Conservation (phyloP, 1,140 invertebrate species). For the Leptonema lineaticorne region DNA sequence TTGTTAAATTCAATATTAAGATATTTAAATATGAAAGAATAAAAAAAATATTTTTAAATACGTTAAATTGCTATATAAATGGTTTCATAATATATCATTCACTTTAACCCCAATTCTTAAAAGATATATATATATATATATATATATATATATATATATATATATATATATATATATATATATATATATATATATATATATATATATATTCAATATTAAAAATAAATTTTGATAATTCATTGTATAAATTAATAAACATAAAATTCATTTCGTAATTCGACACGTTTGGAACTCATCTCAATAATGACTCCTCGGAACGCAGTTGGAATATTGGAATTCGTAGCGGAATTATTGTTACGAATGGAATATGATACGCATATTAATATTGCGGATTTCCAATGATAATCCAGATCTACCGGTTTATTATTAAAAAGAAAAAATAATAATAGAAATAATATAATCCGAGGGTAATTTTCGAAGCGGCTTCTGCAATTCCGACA, state of each 20-base stretch:
- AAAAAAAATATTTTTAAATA: background rate
- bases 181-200: background rate
- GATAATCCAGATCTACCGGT: too few species aligned
- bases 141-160: background rate
- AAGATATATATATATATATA: background rate
- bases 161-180: background rate
- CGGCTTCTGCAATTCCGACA: too few species aligned
- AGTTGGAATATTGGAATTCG: too few species aligned
- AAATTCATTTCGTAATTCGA: background rate
- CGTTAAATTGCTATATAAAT: background rate
- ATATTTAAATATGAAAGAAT: background rate
- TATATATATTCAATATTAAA: background rate
- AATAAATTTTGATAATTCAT: background rate
- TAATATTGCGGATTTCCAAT: too few species aligned
- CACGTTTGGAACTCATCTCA: background rate
- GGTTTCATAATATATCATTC: background rate
- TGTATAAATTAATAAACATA: background rate
- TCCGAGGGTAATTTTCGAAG: too few species aligned
- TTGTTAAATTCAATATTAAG: background rate
- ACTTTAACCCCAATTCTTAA: background rate
- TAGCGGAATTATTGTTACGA: too few species aligned
- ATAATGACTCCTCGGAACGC: background rate
- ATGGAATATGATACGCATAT: too few species aligned
- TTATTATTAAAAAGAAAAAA: too few species aligned
- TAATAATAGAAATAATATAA: too few species aligned